A percentile compares a stretch with the other conserved stretches of the same genome.
Conservation (phyloP, 2,113 vertebrate genomes). For the Apaloderma vittatum region DNA sequence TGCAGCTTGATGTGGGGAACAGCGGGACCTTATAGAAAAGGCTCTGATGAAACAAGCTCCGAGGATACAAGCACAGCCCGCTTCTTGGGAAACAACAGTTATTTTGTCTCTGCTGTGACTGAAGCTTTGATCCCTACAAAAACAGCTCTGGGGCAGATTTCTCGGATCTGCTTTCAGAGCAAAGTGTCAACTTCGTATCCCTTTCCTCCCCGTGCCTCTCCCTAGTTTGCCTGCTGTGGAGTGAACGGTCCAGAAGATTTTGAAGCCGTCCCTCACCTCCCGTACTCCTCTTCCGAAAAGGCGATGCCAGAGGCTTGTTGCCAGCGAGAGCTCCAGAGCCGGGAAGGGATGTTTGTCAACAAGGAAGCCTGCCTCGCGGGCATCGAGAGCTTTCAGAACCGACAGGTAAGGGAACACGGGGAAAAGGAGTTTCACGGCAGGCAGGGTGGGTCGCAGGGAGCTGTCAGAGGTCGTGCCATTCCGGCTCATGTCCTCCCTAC, state of each 20-base stretch:
- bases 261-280: slow-evolving; percentile 78
- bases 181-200: background rate
- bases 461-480: background rate
- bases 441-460: background rate
- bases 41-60: background rate
- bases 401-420: slow-evolving; percentile 78
- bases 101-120: background rate
- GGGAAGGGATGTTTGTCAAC: slow-evolving; percentile 74
- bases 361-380: slow-evolving; percentile 85
- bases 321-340: slow-evolving; percentile 80
- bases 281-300: slow-evolving; percentile 64
- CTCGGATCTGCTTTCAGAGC: background rate
- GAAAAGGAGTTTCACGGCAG: background rate
- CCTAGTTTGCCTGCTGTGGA: slow-evolving; percentile 93
- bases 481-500: background rate
- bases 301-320: slow-evolving; percentile 89
- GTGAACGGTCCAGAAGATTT: slow-evolving; percentile 92
- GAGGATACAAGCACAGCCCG: background rate
- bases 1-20: background rate
- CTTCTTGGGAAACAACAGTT: background rate
- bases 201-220: background rate
- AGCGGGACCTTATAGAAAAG: background rate
- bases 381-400: slow-evolving; percentile 82
- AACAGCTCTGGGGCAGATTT: background rate
- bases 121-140: background rate